Percentiles rank a stretch among this genome's conserved stretches.
phyloP scores from a whole-genome alignment of 2,113 vertebrate species.

The Psittacus erithacus region DNA sequence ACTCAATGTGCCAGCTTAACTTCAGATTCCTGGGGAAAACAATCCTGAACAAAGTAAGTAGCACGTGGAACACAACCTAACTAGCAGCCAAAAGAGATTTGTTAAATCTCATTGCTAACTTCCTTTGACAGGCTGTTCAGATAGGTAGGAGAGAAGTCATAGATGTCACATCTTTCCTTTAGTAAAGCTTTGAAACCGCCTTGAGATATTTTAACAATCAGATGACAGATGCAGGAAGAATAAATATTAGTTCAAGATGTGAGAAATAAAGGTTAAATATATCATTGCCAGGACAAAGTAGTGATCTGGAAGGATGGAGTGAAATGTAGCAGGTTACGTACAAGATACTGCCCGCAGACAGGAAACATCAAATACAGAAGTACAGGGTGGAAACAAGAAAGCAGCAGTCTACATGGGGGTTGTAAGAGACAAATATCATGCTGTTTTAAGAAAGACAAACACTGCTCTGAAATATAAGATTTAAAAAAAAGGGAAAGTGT shows the following conservation, averaged over 20 bases:
- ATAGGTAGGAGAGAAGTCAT: not conserved
- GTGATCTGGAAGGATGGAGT: not conserved
- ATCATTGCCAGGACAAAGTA: not conserved
- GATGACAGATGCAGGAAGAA: not conserved
- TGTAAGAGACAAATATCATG: not conserved
- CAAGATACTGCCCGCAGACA: not conserved
- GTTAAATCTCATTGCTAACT: not conserved
- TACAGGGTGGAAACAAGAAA: not conserved
- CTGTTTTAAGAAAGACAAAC: not conserved
- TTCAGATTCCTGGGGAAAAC: not conserved
- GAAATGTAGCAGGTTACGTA: not conserved
- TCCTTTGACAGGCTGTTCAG: not conserved
- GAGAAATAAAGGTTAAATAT: conserved; percentile 27
- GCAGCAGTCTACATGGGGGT: not conserved
- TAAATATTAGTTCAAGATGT: not conserved
- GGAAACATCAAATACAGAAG: not conserved
- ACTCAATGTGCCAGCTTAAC: not conserved
- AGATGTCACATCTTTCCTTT: not conserved
- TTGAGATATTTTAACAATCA: not conserved
- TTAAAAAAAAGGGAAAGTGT: not conserved
- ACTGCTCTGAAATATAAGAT: not conserved
- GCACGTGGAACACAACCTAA: conserved; percentile 17
- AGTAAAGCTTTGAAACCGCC: not conserved
- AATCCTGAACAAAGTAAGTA: not conserved
- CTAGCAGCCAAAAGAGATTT: not conserved